A percentile compares a stretch with the other conserved stretches of the same genome.
Evolutionary conservation across 2,113 vertebrate genomes (phyloP).

Genomic region (Talpa occidentalis): DNA sequence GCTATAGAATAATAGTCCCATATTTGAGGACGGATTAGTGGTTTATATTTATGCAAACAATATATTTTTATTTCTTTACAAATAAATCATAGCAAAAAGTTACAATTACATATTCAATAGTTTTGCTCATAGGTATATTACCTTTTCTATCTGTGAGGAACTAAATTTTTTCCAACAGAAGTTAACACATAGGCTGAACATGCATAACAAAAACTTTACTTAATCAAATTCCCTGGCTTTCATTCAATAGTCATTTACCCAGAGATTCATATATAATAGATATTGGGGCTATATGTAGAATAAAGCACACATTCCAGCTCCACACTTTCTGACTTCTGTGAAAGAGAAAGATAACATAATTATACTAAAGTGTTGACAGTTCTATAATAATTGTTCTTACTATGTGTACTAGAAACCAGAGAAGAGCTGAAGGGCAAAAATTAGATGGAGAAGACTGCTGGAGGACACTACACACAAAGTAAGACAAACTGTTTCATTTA

Average conservation of each 20-base stretch:
- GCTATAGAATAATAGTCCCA: conserved; percentile 20
- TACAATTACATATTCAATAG: conserved; percentile 2
- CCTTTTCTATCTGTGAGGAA: neutral
- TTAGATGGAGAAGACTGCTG: neutral
- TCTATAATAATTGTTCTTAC: neutral
- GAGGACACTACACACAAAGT: neutral
- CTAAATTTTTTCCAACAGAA: neutral
- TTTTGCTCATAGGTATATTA: neutral
- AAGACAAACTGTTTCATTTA: neutral
- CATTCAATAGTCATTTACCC: neutral
- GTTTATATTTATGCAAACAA: neutral
- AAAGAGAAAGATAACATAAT: neutral
- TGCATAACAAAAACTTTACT: conserved; percentile 10
- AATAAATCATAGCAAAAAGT: neutral
- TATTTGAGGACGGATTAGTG: neutral
- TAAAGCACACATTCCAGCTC: neutral
- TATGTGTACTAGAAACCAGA: neutral
- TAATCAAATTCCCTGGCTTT: neutral
- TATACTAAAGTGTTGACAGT: neutral
- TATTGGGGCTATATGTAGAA: neutral
- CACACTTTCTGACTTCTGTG: neutral
- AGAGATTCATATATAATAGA: neutral
- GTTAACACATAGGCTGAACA: neutral
- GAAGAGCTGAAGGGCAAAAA: neutral
- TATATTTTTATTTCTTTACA: neutral